Evolutionary conservation across 2,797 vertebrate genomes (phyloP), one percentile per base, ranked within the genome.

Genomic region (Numenius phaeopus): DNA sequence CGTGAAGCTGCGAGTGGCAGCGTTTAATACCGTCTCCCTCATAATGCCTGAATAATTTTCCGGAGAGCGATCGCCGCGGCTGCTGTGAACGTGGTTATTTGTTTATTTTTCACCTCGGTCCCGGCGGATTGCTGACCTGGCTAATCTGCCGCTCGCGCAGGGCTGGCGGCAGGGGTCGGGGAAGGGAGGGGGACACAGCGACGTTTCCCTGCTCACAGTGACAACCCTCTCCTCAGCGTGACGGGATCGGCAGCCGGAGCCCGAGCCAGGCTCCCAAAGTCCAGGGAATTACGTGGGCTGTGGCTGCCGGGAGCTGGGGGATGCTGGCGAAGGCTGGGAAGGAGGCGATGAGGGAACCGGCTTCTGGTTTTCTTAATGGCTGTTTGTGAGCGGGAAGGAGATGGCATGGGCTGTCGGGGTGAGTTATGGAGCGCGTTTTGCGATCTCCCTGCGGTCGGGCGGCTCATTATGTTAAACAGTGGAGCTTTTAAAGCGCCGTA

Each of bases 1-100:
- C 87, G 71, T 97, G 98, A 97, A 98, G 98, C 98, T 98, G 98
- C 97, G 94, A 98, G 97, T 96, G 98, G 98, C 98, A 97, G 96
- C 85, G n/a, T 98, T 98, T 97, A 97, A 97, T 97, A 97, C 65
- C 5, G 7, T 96, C 96, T 96, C 84, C 77, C 95, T 97, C 95
- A 70, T 97, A 94, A 97, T 95, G 98, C 98, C 97, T 95, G 97
- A 97, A 98, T 98, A 96, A 98, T 98, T 98, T 98, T 98, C 97
- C 83, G 44, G 97, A 97, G 96, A 83, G 90, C 66, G 96, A 98
- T 98, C 91, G 50, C 91, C 42, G 61, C 97, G 72, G 96, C 97
- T 95, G 97, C 98, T 61, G 94, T 9, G 88, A 96, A n/a, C 64
- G 44, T 62, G 92, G 92, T 55, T 95, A 76, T 97, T 97, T 98